Evolutionary conservation across 2,888 invertebrate genomes (phyloP), one percentile per base, ranked within the genome.

Genomic region (Micoletzkya japonica): DNA sequence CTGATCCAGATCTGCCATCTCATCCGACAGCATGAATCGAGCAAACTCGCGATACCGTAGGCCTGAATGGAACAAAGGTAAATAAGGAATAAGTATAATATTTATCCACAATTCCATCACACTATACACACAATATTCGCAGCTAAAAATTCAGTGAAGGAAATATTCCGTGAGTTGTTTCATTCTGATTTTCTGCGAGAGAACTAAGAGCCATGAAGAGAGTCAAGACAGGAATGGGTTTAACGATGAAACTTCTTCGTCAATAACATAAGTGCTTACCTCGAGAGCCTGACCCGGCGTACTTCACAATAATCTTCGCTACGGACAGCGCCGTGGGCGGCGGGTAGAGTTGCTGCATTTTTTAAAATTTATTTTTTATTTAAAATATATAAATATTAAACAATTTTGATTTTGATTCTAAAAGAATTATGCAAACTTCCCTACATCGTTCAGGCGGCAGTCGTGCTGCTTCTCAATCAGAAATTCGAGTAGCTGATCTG

Each of bases 21-120:
- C 96, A 87, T 96, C 96, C 0, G 96, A 95, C 94, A 98, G 95
- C 78, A 98, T 90, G 89, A 96, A 98, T 73, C 95, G 91, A 87
- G 95, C 94, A 80, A 97, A 90, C 49, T 96, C 96, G 87, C 95
- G 95, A 87, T 95, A 91, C 71, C 93, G 93, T 78, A 97, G 61
- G 17, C 63, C 63, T 49, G 39, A 32, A 63, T 24, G 1, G 1
- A 2, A 24, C 26, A 20, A 44, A 10, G 10, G 44, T 44, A 44
- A 44, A 14, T 20, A 44, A 44, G n/a, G n/a, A n/a, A n/a, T n/a
- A n/a, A n/a, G n/a, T n/a, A n/a, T n/a, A n/a, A n/a, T n/a, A n/a
- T n/a, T n/a, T n/a, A n/a, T n/a, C n/a, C n/a, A n/a, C n/a, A n/a
- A n/a, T n/a, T n/a, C n/a, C n/a, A n/a, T n/a, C n/a, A n/a, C n/a